Evolutionary conservation across 2,113 vertebrate genomes (phyloP).

Genomic region (Pleuronectes platessa): DNA sequence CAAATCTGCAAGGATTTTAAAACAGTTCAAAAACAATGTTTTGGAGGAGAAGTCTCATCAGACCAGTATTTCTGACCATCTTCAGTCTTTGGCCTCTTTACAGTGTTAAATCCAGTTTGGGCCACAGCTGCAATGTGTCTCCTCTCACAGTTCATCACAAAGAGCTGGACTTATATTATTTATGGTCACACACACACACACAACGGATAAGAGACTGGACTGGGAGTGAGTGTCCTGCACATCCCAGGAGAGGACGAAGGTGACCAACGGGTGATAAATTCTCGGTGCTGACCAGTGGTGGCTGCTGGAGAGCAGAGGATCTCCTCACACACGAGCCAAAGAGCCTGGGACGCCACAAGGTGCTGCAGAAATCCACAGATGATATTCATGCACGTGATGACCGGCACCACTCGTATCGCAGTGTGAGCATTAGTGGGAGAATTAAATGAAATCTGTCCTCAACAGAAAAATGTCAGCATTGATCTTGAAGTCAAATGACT

Average conservation of each 20-base stretch:
- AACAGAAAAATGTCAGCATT: not conserved
- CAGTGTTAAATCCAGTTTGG: not conserved
- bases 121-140: not conserved
- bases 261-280: constrained; percentile 31
- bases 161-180: constrained; percentile 3
- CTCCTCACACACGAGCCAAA: constrained; percentile 12
- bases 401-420: not conserved
- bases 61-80: not conserved
- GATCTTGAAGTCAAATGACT: not conserved
- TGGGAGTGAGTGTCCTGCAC: constrained; percentile 30
- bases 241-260: constrained; percentile 42
- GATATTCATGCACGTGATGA: not conserved
- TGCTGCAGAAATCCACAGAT: not conserved
- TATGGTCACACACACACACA: constrained; percentile 7
- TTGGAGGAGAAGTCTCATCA: not conserved
- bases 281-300: not conserved
- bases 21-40: too few relatives aligned
- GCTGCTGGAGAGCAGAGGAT: not conserved
- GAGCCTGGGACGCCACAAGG: too few relatives aligned
- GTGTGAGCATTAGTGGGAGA: not conserved
- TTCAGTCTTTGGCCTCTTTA: not conserved
- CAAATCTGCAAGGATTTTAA: too few relatives aligned
- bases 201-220: constrained; percentile 11
- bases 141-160: constrained; percentile 5
- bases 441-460: not conserved